Evolutionary conservation across 2,797 vertebrate genomes (phyloP).

Genomic region (Mormyrops boulengeri): DNA sequence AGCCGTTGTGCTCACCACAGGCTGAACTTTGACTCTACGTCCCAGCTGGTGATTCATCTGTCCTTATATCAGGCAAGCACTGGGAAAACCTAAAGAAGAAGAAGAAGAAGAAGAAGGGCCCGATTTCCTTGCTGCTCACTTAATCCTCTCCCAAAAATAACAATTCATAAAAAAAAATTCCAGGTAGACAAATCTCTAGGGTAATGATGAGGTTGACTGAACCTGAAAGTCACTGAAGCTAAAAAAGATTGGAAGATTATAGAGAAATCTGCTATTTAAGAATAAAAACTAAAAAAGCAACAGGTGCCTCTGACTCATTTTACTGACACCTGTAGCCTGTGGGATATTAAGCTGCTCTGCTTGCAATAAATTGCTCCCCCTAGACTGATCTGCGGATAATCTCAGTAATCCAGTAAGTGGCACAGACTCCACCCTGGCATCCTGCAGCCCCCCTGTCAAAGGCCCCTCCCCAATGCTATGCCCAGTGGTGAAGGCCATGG

Average conservation of each 20-base stretch:
- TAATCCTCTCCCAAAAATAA: neutral
- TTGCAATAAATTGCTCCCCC: constrained; percentile 56
- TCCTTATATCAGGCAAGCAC: constrained; percentile 22
- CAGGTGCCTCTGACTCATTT: constrained; percentile 51
- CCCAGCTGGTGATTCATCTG: constrained; percentile 22
- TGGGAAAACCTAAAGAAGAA: constrained; percentile 22
- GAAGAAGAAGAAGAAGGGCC: neutral
- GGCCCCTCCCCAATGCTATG: neutral
- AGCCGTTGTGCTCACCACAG: constrained; percentile 13
- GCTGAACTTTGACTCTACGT: neutral
- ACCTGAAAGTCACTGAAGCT: neutral
- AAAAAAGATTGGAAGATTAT: neutral
- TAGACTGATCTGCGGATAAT: constrained; percentile 65
- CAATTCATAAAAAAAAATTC: neutral
- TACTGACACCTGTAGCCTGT: constrained; percentile 31
- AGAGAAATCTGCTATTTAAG: neutral
- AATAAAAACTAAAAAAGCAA: neutral
- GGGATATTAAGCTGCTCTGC: constrained; percentile 49
- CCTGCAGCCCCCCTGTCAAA: constrained; percentile 28
- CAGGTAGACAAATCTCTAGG: neutral
- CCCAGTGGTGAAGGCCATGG: neutral
- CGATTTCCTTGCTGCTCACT: neutral
- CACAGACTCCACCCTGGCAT: constrained; percentile 44
- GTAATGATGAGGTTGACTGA: neutral
- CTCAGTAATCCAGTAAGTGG: constrained; percentile 65